phyloP scores from a whole-genome alignment of 2,113 vertebrate genomes.

The Tachysurus fulvidraco region DNA sequence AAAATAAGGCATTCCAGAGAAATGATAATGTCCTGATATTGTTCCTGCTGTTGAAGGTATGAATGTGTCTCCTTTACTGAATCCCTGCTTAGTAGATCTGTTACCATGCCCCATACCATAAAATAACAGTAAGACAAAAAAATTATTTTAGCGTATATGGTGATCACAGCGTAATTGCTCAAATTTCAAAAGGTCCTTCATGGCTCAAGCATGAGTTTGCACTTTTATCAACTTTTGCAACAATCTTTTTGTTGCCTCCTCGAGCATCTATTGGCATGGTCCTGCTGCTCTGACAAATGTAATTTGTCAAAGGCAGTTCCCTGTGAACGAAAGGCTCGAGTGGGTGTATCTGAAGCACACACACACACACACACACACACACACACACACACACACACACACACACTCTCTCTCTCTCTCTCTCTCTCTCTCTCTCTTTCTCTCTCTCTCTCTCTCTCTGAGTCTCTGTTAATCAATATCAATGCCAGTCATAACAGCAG shows the following conservation, averaged over 20 bases:
- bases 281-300: conserved; percentile 35
- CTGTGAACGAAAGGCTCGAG: not conserved
- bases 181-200: not conserved
- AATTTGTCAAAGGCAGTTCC: conserved; percentile 18
- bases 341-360: conserved; percentile 4
- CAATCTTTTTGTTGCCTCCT: not conserved
- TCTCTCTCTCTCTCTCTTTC: not conserved
- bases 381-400: not conserved
- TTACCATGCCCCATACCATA: not conserved
- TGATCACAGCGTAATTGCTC: not conserved
- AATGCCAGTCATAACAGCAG: conserved; percentile 40
- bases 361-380: conserved; percentile 1
- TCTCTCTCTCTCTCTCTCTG: not conserved
- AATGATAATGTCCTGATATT: not conserved
- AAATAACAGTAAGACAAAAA: not conserved
- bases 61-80: not conserved
- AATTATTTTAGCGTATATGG: not conserved
- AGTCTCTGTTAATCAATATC: conserved; percentile 32
- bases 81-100: not conserved
- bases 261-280: not conserved
- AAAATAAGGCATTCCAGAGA: not conserved
- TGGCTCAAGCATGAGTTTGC: not conserved
- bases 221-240: conserved; percentile 19
- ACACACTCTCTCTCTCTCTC: no score
- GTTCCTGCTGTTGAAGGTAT: not conserved